Conservation (phyloP, 2,888 invertebrate genomes). For the Lasioglossum leucozonium region DNA sequence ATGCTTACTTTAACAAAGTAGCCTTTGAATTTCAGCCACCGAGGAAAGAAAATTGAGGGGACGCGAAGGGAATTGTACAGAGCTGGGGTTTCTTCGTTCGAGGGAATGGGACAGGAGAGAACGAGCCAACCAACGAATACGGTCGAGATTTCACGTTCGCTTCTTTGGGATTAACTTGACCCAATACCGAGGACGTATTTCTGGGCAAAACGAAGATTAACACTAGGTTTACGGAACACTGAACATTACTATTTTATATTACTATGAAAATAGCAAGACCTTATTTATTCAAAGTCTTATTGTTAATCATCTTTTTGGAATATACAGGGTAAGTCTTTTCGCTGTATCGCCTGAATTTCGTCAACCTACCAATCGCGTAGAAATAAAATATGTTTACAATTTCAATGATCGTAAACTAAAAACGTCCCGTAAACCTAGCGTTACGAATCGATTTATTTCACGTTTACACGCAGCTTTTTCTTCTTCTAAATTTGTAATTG, state of each 20-base stretch:
- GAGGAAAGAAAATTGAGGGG: constrained; percentile 10
- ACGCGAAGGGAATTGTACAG: constrained; percentile 16
- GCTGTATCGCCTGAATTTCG: too few species aligned
- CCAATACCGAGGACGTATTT: background rate
- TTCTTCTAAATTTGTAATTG: background rate
- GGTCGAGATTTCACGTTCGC: background rate
- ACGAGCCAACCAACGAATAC: background rate
- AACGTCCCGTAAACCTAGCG: background rate
- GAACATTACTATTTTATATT: too few species aligned
- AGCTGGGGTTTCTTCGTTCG: background rate
- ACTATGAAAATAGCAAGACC: too few species aligned
- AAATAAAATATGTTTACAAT: too few species aligned
- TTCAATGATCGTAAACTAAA: too few species aligned
- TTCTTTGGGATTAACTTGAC: background rate
- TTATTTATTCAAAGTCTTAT: too few species aligned
- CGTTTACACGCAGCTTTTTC: too few species aligned
- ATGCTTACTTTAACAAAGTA: constrained; percentile 7
- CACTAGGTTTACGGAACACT: background rate
- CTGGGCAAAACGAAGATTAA: background rate
- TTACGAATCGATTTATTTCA: background rate
- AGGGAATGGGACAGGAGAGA: background rate
- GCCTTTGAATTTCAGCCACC: constrained; percentile 16
- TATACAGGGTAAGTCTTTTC: too few species aligned
- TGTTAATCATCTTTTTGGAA: too few species aligned
- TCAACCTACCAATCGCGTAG: too few species aligned